Base-by-base conservation (phyloP, 2,113 vertebrate genomes). In the Heteronetta atricapilla region DNA sequence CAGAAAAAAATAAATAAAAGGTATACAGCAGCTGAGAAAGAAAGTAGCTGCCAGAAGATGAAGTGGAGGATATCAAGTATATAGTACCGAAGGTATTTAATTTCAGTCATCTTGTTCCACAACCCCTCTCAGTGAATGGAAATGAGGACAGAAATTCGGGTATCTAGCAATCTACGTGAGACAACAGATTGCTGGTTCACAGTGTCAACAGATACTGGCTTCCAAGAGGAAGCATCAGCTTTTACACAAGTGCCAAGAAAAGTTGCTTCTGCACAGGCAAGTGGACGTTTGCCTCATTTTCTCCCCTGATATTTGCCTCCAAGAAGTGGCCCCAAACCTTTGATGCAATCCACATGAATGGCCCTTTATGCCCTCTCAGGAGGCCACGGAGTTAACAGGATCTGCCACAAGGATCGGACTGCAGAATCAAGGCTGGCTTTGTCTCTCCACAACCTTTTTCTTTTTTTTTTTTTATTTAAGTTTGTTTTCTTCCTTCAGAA, bases 351-450 rank as follows among this genome's bases (percentile, higher is more conserved):
- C 82, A 36, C 77, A 79, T 92, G 88, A 96, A 96, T 90, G 76
- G 92, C 93, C 74, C 93, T 92, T 95, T 95, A 92, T 94, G 90
- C 33, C 44, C 76, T 34, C 92, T 81, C 86, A 95, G 92, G 94
- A 92, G 56, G 66, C 88, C 69, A 85, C 66, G 60, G 74, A 96
- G 53, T 79, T 86, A 94, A 90, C 86, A 96, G 70, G 80, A 93
- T 92, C 88, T 20, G 66, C 74, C 74, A 60, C 31, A 59, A 90
- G 83, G 66, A 94, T 90, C 73, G 48, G 75, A 52, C 75, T 88
- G 74, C 66, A 62, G 77, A 92, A 95, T 88, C 88, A 96, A 95
- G 69, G 93, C 94, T 91, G 60, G 81, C 95, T 97, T 96, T 95
- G 89, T 95, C 94, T 93, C 91, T 82, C 68, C 3, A 13, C 33